Base-by-base conservation (phyloP, 2,797 vertebrate genomes). In the Chelonia mydas region DNA sequence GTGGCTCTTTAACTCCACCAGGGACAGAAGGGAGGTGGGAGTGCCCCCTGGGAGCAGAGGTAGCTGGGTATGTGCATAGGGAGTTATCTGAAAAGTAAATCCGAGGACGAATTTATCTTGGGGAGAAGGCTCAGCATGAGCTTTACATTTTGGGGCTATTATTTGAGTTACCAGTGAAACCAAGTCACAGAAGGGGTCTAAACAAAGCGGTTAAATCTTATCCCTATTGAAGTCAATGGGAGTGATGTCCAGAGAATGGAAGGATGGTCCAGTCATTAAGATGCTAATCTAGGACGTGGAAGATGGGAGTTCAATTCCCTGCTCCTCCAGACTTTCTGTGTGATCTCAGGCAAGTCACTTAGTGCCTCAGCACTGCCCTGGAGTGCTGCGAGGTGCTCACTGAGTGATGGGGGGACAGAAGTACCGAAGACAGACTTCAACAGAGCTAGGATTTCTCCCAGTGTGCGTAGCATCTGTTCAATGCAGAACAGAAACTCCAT, bases 391-490 rank as follows among this genome's bases (percentile, higher is more conserved):
- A 81, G 50, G 89, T 72, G 31, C 76, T 5, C 87, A 78, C 33
- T 89, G 9, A 33, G 31, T 51, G 15, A 28, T 6, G 23, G 3
- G 3, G 37, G 1, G 25, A 51, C 41, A 37, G 1, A 0, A 12
- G 7, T n/a, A 25, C 45, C 81, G 72, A 80, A 80, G 0, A 86
- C 13, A 83, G 17, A 80, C 77, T 57, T 50, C 72, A 90, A 45
- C 41, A 80, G 50, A 92, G 82, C 28, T 84, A 95, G 6, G 21
- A 87, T 92, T 86, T 88, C 15, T 92, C 77, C 83, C 85, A 47
- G 37, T 15, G 6, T 1, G 6, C 79, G 74, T 93, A 89, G 92
- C 94, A 90, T 59, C 27, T 80, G 10, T 61, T 37, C 54, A 47
- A 83, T 90, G 81, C 51, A 86, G 59, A 90, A 91, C 16, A 33